phyloP scores from a whole-genome alignment of 2,888 invertebrate genomes.

The Silvanus unidentatus region DNA sequence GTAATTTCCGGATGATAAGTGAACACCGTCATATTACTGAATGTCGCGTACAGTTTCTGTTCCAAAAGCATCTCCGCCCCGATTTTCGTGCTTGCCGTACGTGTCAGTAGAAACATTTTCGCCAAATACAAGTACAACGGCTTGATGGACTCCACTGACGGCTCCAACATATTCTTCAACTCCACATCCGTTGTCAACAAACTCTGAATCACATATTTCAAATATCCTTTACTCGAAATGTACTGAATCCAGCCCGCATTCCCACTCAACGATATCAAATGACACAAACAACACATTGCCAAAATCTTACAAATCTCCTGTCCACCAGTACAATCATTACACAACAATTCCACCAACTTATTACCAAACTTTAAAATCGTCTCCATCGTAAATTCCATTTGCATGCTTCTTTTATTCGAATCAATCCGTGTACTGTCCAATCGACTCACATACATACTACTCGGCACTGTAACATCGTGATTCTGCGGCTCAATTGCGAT shows the following conservation, averaged over 20 bases:
- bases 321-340: conserved; percentile 81
- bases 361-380: conserved; percentile 72
- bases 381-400: conserved; percentile 48
- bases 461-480: conserved; percentile 29
- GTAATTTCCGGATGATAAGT: conserved; percentile 66
- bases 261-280: conserved; percentile 69
- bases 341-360: conserved; percentile 71
- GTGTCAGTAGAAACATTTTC: conserved; percentile 72
- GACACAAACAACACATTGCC: conserved; percentile 75
- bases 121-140: conserved; percentile 82
- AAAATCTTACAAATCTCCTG: conserved; percentile 88
- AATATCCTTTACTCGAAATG: conserved; percentile 61
- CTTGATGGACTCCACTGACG: conserved; percentile 55
- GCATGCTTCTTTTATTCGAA: conserved; percentile 43
- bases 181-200: conserved; percentile 69
- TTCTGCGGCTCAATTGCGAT: conserved; percentile 46
- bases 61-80: conserved; percentile 63
- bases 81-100: conserved; percentile 60
- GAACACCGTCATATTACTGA: conserved; percentile 65
- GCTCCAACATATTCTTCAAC: conserved; percentile 59
- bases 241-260: conserved; percentile 61
- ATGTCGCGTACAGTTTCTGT: conserved; percentile 54
- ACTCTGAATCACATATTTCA: conserved; percentile 78
- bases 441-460: conserved; percentile 57
- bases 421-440: conserved; percentile 53